phyloP scores from a whole-genome alignment of 2,797 vertebrate species.

The Pelochelys cantorii region DNA sequence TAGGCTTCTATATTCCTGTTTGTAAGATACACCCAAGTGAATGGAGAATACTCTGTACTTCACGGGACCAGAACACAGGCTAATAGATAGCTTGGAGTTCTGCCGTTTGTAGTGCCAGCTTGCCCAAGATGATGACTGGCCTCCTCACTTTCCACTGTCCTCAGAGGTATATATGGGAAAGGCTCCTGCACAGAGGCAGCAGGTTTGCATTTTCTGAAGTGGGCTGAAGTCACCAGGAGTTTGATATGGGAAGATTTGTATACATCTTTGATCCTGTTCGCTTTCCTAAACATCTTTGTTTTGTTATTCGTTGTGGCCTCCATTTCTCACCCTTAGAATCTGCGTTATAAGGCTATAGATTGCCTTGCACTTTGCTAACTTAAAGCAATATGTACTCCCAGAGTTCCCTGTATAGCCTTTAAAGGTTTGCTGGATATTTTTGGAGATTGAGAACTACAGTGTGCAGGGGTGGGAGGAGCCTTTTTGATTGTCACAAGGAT shows the following conservation, averaged over 20 bases:
- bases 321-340: neutral
- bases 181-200: neutral
- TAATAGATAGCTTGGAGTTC: neutral
- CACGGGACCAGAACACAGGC: neutral
- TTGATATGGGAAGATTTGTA: neutral
- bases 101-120: fast-evolving
- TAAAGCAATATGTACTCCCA: neutral
- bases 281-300: neutral
- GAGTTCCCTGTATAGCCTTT: neutral
- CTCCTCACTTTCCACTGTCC: neutral
- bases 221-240: neutral
- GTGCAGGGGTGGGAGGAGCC: neutral
- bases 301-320: neutral
- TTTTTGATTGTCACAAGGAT: neutral
- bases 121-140: neutral
- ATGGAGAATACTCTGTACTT: neutral
- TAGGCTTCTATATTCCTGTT: slow-evolving; percentile 25
- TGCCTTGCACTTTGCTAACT: neutral
- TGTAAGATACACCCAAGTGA: slow-evolving; percentile 9
- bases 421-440: neutral
- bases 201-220: neutral
- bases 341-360: neutral
- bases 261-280: neutral
- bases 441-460: neutral
- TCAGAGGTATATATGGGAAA: neutral